A percentile compares a stretch with the other conserved stretches of the same genome.
These are phyloP conservation scores for Dasyurus viverrinus DNA, from an alignment of 2,113 vertebrate genomes.

Conservation along the genomic window DNA sequence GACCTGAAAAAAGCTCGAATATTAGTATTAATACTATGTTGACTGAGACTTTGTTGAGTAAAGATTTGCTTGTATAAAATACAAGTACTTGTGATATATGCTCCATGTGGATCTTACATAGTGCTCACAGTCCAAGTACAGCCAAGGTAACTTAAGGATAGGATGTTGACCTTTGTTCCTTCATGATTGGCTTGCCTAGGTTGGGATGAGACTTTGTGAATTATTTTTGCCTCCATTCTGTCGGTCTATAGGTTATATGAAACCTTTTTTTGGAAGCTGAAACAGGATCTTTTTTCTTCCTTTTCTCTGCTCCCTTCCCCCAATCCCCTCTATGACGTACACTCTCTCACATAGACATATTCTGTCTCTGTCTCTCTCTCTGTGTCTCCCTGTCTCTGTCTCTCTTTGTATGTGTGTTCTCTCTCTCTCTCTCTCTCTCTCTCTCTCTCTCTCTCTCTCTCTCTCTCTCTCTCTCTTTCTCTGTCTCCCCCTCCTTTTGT, in stretches of 20 bases:
- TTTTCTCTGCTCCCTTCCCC: background rate
- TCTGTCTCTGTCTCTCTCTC: background rate
- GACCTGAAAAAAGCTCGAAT: background rate
- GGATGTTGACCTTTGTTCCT: background rate
- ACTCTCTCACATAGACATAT: background rate
- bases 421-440: too few relatives aligned
- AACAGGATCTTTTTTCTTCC: constrained; percentile 26
- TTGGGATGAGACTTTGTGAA: background rate
- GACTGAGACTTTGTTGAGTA: background rate
- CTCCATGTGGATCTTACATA: background rate
- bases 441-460: too few relatives aligned
- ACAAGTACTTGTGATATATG: background rate
- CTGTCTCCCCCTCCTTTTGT: too few relatives aligned
- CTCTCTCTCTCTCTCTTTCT: too few relatives aligned
- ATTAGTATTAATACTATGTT: background rate
- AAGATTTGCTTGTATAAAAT: background rate
- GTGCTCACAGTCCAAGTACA: background rate
- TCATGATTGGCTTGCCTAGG: constrained; percentile 17
- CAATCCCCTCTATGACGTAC: too few relatives aligned
- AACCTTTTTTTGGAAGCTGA: constrained; percentile 50
- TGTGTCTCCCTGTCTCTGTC: too few relatives aligned
- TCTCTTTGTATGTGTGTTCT: background rate
- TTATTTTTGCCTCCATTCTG: constrained; percentile 25
- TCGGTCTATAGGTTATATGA: constrained; percentile 21
- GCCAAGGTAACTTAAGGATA: constrained; percentile 29